Conservation (phyloP, 2,797 vertebrate species). For the Nyctalus aviator region DNA sequence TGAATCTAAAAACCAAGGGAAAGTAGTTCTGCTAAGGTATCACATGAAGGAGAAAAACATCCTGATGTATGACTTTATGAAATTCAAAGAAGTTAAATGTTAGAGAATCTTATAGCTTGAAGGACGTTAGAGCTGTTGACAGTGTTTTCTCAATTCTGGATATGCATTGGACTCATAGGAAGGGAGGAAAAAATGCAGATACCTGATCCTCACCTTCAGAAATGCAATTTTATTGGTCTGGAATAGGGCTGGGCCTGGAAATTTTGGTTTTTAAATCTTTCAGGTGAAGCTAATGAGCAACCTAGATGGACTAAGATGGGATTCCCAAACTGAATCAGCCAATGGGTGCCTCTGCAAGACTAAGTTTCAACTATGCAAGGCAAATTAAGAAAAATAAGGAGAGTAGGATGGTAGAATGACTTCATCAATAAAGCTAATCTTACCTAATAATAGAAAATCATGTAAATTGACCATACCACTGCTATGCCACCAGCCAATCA, state of each 20-base stretch:
- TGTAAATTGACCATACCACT: too few relatives aligned
- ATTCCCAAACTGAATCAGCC: not conserved
- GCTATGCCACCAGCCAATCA: too few relatives aligned
- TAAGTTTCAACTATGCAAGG: not conserved
- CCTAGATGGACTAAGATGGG: not conserved
- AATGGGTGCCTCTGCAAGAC: not conserved
- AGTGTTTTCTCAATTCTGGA: not conserved
- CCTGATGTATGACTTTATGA: not conserved
- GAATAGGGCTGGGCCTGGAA: too few relatives aligned
- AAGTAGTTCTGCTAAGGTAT: not conserved
- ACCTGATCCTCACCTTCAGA: not conserved
- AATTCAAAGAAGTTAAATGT: not conserved
- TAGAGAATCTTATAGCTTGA: not conserved
- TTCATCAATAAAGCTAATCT: not conserved
- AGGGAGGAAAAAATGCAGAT: not conserved
- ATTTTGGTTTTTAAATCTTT: not conserved
- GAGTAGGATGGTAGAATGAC: not conserved
- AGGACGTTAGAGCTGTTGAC: not conserved
- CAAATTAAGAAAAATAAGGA: not conserved
- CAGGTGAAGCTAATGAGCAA: not conserved
- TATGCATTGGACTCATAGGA: not conserved
- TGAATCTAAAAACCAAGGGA: too few relatives aligned
- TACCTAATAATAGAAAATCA: too few relatives aligned
- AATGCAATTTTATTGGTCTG: not conserved
- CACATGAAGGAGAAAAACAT: not conserved